phyloP scores from a whole-genome alignment of 2,797 vertebrate species.

The Oreochromis mossambicus region DNA sequence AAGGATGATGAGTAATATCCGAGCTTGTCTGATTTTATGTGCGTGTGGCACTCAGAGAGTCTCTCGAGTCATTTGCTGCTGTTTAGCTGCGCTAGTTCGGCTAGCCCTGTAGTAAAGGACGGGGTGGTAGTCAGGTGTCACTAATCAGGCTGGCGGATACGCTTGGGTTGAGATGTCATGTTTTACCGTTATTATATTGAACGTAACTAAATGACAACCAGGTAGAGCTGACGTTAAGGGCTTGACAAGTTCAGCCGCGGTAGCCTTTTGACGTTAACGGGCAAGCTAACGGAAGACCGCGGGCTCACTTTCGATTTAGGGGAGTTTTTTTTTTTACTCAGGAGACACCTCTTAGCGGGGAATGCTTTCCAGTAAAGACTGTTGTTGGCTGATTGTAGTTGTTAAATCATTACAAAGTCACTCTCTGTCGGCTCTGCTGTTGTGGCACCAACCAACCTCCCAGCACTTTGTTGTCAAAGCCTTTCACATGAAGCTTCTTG shows the following conservation, averaged over 20 bases:
- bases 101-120: background rate
- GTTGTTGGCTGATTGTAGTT: background rate
- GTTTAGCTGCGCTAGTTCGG: constrained; percentile 30
- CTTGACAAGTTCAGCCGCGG: background rate
- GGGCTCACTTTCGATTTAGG: background rate
- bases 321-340: background rate
- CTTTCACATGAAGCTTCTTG: constrained; percentile 62
- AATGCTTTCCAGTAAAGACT: background rate
- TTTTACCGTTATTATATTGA: background rate
- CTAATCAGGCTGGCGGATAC: background rate
- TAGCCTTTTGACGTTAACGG: background rate
- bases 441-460: constrained; percentile 1
- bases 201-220: background rate
- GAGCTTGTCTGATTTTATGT: background rate
- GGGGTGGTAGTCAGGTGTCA: background rate
- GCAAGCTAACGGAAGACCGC: background rate
- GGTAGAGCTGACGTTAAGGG: background rate
- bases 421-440: background rate
- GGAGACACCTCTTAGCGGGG: background rate
- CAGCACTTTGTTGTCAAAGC: constrained; percentile 23
- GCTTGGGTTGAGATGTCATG: background rate
- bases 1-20: background rate
- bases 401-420: background rate
- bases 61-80: constrained; percentile 8
- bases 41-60: background rate